phyloP scores from a whole-genome alignment of 2,797 vertebrate species.

The Mallotus villosus region DNA sequence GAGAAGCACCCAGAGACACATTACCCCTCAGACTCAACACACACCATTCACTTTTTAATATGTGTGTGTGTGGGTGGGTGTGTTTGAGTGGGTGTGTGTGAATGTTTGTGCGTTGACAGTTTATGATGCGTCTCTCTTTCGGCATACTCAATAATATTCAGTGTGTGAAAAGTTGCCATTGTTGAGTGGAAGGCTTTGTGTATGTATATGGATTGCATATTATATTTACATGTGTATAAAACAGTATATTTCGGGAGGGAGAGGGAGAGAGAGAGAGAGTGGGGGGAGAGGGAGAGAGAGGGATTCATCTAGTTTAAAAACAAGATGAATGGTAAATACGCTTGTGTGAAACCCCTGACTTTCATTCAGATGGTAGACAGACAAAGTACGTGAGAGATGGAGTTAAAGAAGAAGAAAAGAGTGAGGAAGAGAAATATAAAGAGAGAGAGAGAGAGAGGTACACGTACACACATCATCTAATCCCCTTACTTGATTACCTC shows the following conservation, averaged over 20 bases:
- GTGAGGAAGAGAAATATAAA: no score
- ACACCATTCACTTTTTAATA: slow-evolving; percentile 19
- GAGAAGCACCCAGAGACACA: slow-evolving; percentile 62
- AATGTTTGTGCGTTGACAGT: neutral
- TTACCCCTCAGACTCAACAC: slow-evolving; percentile 56
- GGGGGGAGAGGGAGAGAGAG: no score
- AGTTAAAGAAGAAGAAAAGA: no score
- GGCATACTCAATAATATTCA: neutral
- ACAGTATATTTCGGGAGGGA: no score
- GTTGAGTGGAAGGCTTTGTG: neutral
- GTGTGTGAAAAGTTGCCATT: neutral
- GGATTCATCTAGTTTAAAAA: no score
- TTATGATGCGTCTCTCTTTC: neutral
- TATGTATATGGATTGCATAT: no score
- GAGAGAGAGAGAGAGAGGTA: neutral
- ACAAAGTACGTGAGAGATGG: no score
- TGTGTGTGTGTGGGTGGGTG: slow-evolving; percentile 22
- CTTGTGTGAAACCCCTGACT: no score
- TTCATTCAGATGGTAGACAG: no score
- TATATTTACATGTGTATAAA: no score
- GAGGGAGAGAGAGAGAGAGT: no score
- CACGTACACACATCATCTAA: neutral
- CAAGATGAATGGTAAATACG: no score
- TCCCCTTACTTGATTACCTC: neutral
- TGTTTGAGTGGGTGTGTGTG: neutral